Evolutionary conservation across 2,888 invertebrate species (phyloP).

Genomic region (Cerastis rubricosa): DNA sequence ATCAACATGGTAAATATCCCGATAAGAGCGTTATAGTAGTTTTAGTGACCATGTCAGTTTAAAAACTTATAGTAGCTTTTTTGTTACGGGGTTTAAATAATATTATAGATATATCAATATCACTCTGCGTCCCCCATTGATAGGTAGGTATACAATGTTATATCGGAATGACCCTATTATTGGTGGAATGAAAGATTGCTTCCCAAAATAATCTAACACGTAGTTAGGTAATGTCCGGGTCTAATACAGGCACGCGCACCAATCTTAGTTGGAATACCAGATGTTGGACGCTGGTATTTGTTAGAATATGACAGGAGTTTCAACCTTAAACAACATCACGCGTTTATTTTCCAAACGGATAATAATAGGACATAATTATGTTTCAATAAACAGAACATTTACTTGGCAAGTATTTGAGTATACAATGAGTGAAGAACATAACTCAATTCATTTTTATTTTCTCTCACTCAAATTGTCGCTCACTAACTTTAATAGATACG

Average conservation of each 20-base stretch:
- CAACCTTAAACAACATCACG: neutral
- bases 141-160: neutral
- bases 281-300: conserved; percentile 25
- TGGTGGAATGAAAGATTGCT: conserved; percentile 26
- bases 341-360: no score
- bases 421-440: neutral
- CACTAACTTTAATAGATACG: no score
- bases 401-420: neutral
- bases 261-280: conserved; percentile 29
- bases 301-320: neutral
- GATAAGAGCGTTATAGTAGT: no score
- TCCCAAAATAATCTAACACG: conserved; percentile 34
- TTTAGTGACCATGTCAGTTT: no score
- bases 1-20: no score
- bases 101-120: neutral
- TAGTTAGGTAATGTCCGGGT: conserved; percentile 37
- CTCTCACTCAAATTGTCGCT: no score
- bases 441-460: no score
- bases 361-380: no score
- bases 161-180: conserved; percentile 21
- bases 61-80: neutral
- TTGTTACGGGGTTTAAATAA: neutral
- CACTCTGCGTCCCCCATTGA: neutral
- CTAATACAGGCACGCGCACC: conserved; percentile 24
- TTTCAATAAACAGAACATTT: neutral